Evolutionary conservation across 2,113 vertebrate genomes (phyloP).

Genomic region (Pyrgilauda ruficollis): DNA sequence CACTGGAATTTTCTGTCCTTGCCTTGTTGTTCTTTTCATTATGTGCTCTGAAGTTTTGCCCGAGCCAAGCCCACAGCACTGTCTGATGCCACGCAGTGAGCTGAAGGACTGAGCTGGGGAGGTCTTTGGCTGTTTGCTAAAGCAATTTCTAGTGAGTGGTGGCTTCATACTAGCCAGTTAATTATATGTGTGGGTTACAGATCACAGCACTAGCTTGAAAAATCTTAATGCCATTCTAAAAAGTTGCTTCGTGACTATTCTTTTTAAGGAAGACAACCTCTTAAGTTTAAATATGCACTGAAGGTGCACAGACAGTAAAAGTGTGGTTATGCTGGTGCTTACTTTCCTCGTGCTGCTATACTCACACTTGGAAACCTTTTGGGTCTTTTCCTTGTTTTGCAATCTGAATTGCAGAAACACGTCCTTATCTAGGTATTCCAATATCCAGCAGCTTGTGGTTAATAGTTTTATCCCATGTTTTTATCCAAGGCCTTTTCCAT

Average conservation of each 20-base stretch:
- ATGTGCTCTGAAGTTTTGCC: fast-evolving
- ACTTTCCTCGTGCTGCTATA: fast-evolving
- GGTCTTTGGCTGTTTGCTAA: neutral
- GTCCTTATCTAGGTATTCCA: neutral
- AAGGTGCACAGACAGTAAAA: neutral
- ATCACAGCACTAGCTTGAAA: neutral
- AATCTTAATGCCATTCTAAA: neutral
- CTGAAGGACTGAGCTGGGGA: neutral
- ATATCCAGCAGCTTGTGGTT: neutral
- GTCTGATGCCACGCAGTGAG: neutral
- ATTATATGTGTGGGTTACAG: neutral
- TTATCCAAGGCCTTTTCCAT: neutral
- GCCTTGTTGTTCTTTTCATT: neutral
- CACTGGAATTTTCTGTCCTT: neutral
- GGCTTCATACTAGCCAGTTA: neutral
- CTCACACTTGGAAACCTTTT: neutral
- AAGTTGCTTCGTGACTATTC: neutral
- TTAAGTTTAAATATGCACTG: neutral
- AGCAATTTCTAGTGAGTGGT: neutral
- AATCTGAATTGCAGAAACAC: neutral
- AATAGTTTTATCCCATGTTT: neutral
- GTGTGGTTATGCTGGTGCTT: neutral
- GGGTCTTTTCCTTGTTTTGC: neutral
- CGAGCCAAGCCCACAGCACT: fast-evolving
- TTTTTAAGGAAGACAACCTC: neutral